Evolutionary conservation across 2,113 vertebrate genomes (phyloP), one percentile per base, ranked within the genome.

Genomic region (Amblyopsis rosae): DNA sequence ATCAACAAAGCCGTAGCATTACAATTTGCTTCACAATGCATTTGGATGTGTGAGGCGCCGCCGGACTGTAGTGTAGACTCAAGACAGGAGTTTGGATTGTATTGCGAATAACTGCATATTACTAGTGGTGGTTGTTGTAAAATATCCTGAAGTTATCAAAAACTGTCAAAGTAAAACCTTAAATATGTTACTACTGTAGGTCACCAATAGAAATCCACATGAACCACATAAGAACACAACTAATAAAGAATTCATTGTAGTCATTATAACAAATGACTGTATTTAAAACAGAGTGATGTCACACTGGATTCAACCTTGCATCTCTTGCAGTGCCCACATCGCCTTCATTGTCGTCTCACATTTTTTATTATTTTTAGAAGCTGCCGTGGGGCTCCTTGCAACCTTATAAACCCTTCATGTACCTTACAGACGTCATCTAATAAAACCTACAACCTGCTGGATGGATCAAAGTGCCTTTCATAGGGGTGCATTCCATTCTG

Each of bases 381-480:
- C 75, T 87, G 81, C 72, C 59, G 65, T 72, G 77, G 64, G 81
- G 82, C 75, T 84, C 80, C 81, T 80, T 76, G 65, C 78, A 87
- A 85, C 81, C 85, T 83, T 83, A 87, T 91, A 90, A 88, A 91
- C 82, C 74, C 84, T 77, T 62, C 83, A 75, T 70, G 74, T 67
- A 62, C 77, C 80, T 79, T 79, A 75, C 66, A 65, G 75, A 68
- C 78, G 82, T 76, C 69, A 68, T 70, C 69, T 74, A 84, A 86
- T 90, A 89, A 88, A 91, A 82, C 50, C 32, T 26, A 76, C 70
- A 89, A 83, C 85, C 86, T 88, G 68, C 74, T 72, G 67, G 67
- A 78, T 32, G 65, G 87, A 90, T 90, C 87, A 92, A 91, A 91
- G 88, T 63, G 16, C 69, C 73, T 89, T 92, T 90, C 85, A 91